Evolutionary conservation across 2,113 vertebrate species (phyloP), one percentile per base, ranked within the genome.

Genomic region (Solenodon paradoxus): DNA sequence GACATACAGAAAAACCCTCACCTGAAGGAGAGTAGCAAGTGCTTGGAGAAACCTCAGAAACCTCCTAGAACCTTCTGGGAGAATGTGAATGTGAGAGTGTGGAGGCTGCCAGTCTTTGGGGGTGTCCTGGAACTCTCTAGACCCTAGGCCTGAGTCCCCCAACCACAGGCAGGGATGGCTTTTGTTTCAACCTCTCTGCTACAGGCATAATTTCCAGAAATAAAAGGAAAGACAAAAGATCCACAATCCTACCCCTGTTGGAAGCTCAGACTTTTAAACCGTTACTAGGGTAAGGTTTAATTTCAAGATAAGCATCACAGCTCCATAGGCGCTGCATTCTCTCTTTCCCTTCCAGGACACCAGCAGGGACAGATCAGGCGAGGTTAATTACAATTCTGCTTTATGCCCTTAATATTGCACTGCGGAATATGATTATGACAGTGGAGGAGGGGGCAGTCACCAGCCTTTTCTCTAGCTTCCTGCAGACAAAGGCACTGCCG

Each of bases 381-480:
- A 94, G 89, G 96, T 93, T 97, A 96, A 97, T 95, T 89, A 88
- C 88, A 77, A 91, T 63, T 92, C 93, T 96, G 81, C 87, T 79
- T 79, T 68, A 64, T 89, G 95, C 68, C 81, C 32, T 7, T 61
- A 85, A 88, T 28, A 94, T 97, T 95, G 82, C 87, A 90, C 49
- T 69, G 66, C 6, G 35, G 96, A 97, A 97, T 95, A 97, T 45
- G 96, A 97, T 57, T 95, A 93, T 95, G 97, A 83, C 78, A 86
- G 90, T 68, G 95, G 88, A 97, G 94, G 78, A 80, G 95, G 96
- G 96, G 95, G 94, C 93, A 96, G 97, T 96, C 77, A 59, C 35
- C 0, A 66, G 97, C 92, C 97, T 95, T 97, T 97, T 95, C 97
- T 96, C 92, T 2, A 96, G 95, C 89, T 92, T 96, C 95, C 95